phyloP scores from a whole-genome alignment of 1,140 invertebrate species.

The Colletes latitarsis region DNA sequence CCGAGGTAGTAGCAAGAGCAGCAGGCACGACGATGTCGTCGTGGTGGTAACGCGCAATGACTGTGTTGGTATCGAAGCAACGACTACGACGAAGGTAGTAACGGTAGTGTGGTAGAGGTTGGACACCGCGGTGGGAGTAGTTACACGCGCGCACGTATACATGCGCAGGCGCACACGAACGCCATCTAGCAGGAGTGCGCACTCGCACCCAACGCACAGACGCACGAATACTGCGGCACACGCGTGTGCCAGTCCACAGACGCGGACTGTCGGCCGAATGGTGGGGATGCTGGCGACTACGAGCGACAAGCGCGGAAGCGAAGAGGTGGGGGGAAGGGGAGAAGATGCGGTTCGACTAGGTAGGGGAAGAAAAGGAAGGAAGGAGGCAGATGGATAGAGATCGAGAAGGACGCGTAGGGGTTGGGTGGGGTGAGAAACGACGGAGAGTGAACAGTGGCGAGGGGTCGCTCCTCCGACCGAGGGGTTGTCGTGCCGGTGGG shows the following conservation, averaged over 20 bases:
- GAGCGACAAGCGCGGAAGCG: conserved; percentile 4
- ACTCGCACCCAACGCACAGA: conserved; percentile 33
- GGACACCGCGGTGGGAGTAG: conserved; percentile 47
- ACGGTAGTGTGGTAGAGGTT: conserved; percentile 44
- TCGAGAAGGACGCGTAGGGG: conserved; percentile 60
- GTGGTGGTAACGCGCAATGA: not conserved
- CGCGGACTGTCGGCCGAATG: conserved; percentile 27
- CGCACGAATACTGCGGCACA: conserved; percentile 29
- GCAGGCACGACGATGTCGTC: not conserved
- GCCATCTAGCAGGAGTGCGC: conserved; percentile 47
- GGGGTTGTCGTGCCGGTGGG: conserved; percentile 70
- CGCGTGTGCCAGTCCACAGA: conserved; percentile 45
- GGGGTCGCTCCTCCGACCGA: conserved; percentile 62
- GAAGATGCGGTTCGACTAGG: conserved; percentile 19
- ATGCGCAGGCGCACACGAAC: conserved; percentile 46
- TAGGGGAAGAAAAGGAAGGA: conserved; percentile 45
- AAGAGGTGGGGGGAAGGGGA: not conserved
- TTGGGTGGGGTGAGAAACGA: conserved; percentile 46
- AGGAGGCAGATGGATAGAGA: conserved; percentile 39
- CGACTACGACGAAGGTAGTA: conserved; percentile 32
- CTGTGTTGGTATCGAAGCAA: conserved; percentile 6
- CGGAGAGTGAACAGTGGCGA: conserved; percentile 48
- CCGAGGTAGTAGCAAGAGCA: conserved; percentile 7
- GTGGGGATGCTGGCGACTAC: conserved; percentile 28
- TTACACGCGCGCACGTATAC: conserved; percentile 33